A percentile compares a stretch with the other conserved stretches of the same genome.
Evolutionary conservation across 1,140 invertebrate species (phyloP).

Genomic region (Solen grandis): DNA sequence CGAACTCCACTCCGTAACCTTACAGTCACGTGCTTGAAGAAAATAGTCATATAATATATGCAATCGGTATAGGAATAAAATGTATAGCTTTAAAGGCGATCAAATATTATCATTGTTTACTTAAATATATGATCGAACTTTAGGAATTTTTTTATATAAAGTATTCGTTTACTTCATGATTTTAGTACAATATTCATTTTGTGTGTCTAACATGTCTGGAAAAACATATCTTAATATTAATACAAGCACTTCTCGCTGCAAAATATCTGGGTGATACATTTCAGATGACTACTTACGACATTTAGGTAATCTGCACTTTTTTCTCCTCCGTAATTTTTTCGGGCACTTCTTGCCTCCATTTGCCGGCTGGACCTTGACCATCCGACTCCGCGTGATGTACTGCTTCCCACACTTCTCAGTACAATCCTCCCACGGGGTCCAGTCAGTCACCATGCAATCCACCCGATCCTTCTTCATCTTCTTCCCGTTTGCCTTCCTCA

Average conservation of each 20-base stretch:
- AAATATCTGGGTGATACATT: too few species aligned
- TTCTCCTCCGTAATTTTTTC: conserved; percentile 66
- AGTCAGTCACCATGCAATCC: conserved; percentile 78
- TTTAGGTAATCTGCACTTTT: conserved; percentile 67
- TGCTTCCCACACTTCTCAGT: conserved; percentile 78
- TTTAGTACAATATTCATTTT: too few species aligned
- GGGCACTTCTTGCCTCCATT: conserved; percentile 76
- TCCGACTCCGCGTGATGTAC: conserved; percentile 60
- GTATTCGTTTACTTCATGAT: too few species aligned
- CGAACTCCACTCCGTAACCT: conserved; percentile 66
- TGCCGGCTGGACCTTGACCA: conserved; percentile 68
- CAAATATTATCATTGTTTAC: neutral
- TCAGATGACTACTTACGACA: conserved; percentile 77
- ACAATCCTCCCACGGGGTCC: conserved; percentile 80
- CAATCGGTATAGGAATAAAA: neutral
- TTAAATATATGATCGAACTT: neutral
- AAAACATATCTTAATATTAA: too few species aligned
- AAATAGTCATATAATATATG: too few species aligned
- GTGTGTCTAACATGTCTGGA: too few species aligned
- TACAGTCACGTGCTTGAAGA: conserved; percentile 71
- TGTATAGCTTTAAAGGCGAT: neutral
- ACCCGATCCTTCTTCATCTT: conserved; percentile 41
- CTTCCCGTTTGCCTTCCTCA: conserved; percentile 38
- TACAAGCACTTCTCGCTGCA: too few species aligned
- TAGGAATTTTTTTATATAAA: too few species aligned